Percentiles rank a stretch among this genome's conserved stretches.
Evolutionary conservation across 1,140 invertebrate genomes (phyloP).

Genomic region (Drosophila gunungcola): DNA sequence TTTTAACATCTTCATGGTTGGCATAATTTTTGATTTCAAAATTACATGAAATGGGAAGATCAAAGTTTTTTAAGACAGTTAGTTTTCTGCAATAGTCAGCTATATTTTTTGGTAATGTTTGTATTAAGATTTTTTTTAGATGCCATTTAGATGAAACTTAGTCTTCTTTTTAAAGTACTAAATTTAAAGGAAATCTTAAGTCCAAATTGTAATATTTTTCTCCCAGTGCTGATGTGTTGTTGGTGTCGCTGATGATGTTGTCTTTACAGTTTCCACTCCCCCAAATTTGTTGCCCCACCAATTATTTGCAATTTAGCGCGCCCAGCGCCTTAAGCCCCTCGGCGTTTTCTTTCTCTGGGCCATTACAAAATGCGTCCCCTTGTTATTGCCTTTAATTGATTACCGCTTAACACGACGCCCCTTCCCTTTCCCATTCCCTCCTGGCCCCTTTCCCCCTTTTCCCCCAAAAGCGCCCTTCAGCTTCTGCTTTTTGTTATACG

Average conservation of each 20-base stretch:
- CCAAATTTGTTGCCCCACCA: conserved; percentile 39
- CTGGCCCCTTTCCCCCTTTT: neutral
- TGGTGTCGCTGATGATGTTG: conserved; percentile 47
- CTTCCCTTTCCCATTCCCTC: conserved; percentile 4
- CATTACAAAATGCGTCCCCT: conserved; percentile 49
- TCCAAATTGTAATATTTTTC: neutral
- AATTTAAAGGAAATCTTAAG: no score
- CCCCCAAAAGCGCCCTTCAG: conserved; percentile 11
- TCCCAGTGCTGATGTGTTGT: conserved; percentile 11
- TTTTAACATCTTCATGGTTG: no score
- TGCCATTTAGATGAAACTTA: no score
- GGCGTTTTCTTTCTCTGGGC: conserved; percentile 39
- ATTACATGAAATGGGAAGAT: no score
- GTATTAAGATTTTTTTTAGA: no score
- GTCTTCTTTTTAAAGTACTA: no score
- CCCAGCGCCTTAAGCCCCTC: conserved; percentile 20
- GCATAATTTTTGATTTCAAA: no score
- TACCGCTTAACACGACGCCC: conserved; percentile 58
- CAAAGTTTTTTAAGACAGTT: no score
- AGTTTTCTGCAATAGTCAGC: no score
- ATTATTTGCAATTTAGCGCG: conserved; percentile 77
- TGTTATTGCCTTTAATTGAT: conserved; percentile 75
- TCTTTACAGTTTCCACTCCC: conserved; percentile 18
- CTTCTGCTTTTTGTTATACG: conserved; percentile 40
- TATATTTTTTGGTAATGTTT: no score